phyloP scores from a whole-genome alignment of 1,140 invertebrate species.

The Conus betulinus region DNA sequence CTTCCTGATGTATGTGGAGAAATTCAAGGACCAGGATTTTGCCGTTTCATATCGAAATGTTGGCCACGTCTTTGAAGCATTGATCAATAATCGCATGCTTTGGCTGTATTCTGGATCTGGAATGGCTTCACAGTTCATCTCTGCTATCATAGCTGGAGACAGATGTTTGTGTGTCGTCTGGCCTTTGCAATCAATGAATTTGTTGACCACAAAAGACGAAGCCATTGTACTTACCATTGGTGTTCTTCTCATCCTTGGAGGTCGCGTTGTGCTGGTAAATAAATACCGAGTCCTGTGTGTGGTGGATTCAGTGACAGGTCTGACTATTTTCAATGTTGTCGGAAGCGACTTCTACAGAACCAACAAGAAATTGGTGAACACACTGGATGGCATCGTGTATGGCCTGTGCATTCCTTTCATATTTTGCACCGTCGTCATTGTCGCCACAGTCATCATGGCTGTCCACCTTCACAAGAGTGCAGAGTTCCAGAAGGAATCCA shows the following conservation, averaged over 20 bases:
- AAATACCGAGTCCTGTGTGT: not conserved
- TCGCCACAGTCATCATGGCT: not conserved
- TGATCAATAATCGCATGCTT: not conserved
- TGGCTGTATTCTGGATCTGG: not conserved
- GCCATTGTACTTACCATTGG: not conserved
- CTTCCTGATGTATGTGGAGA: not conserved
- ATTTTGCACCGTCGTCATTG: not conserved
- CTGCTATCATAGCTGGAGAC: constrained; percentile 11
- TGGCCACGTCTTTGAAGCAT: not conserved
- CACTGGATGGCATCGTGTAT: not conserved
- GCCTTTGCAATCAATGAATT: not conserved
- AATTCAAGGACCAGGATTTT: not conserved
- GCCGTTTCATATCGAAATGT: not conserved
- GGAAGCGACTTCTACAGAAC: not conserved
- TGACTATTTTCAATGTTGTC: not conserved
- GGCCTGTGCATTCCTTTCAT: not conserved
- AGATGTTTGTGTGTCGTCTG: constrained; percentile 20
- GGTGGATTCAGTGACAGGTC: not conserved
- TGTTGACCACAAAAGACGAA: constrained; percentile 1
- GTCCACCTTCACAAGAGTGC: not conserved
- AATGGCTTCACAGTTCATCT: not conserved
- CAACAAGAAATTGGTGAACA: constrained; percentile 12
- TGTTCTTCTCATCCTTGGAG: not conserved
- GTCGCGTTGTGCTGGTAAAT: not conserved
- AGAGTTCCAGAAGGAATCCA: not conserved